Percentiles rank a stretch among this genome's conserved stretches.
Conservation (phyloP, 2,113 vertebrate genomes). For the Cephalophus harveyi region DNA sequence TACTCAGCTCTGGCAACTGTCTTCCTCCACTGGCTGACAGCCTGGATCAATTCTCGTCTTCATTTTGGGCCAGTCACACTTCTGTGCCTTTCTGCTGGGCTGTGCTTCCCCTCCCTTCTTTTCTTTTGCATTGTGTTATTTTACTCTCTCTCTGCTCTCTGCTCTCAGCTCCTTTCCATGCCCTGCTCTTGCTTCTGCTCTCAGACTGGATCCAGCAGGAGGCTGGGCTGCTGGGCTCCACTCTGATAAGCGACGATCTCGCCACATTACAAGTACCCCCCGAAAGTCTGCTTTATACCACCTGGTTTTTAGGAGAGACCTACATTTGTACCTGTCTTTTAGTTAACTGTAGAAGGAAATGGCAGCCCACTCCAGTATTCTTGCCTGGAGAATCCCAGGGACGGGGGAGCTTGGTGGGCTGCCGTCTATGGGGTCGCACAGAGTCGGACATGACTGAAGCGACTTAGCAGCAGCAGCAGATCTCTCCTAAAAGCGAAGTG, state of each 20-base stretch:
- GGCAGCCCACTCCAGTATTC: no score
- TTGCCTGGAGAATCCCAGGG: no score
- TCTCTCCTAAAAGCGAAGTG: neutral
- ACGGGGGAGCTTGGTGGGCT: no score
- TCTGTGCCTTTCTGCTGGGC: neutral
- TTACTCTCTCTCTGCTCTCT: neutral
- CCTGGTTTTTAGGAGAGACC: neutral
- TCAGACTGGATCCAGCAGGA: neutral
- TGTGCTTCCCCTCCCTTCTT: neutral
- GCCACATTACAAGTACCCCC: neutral
- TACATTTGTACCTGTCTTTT: neutral
- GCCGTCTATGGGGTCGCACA: no score
- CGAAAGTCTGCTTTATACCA: neutral
- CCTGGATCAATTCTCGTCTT: neutral
- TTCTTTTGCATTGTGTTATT: neutral
- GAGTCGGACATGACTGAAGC: no score
- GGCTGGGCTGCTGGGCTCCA: neutral
- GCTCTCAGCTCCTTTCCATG: neutral
- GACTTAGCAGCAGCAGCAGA: neutral
- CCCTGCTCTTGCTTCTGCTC: neutral
- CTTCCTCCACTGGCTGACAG: neutral
- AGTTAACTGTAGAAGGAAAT: neutral
- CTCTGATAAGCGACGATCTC: neutral
- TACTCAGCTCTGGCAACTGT: accelerated
- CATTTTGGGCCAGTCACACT: neutral